These are phyloP conservation scores for Agapornis roseicollis DNA, from an alignment of 2,113 vertebrate species.

Conservation along the genomic window DNA sequence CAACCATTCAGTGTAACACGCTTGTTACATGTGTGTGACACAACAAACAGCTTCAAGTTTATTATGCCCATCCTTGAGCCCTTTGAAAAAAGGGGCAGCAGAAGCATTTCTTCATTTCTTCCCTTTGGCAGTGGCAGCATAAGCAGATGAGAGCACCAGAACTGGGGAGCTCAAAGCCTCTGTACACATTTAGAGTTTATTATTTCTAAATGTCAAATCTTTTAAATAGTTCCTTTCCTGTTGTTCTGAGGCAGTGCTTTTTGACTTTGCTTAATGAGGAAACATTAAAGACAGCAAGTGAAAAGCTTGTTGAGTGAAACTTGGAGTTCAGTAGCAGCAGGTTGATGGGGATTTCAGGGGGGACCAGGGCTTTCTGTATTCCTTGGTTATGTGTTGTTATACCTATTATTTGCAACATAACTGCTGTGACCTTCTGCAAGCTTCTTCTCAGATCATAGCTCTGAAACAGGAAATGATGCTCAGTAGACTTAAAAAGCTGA, in stretches of 20 bases:
- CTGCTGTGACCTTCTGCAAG: neutral
- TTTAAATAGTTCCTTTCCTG: neutral
- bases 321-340: neutral
- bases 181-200: neutral
- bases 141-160: neutral
- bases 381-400: neutral
- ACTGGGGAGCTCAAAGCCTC: neutral
- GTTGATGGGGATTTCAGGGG: neutral
- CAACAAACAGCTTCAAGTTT: neutral
- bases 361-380: neutral
- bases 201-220: neutral
- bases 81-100: neutral
- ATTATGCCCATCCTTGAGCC: neutral
- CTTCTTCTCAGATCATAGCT: neutral
- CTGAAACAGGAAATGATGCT: neutral
- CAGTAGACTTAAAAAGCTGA: neutral
- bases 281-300: neutral
- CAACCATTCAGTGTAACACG: accelerated
- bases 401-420: neutral
- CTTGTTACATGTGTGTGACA: accelerated
- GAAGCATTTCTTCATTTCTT: neutral
- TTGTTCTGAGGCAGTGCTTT: neutral
- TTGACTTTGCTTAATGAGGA: neutral
- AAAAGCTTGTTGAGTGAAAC: neutral
- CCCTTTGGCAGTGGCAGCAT: no score